Evolutionary conservation across 2,888 invertebrate genomes (phyloP).

Genomic region (Tenthredo mesomela): DNA sequence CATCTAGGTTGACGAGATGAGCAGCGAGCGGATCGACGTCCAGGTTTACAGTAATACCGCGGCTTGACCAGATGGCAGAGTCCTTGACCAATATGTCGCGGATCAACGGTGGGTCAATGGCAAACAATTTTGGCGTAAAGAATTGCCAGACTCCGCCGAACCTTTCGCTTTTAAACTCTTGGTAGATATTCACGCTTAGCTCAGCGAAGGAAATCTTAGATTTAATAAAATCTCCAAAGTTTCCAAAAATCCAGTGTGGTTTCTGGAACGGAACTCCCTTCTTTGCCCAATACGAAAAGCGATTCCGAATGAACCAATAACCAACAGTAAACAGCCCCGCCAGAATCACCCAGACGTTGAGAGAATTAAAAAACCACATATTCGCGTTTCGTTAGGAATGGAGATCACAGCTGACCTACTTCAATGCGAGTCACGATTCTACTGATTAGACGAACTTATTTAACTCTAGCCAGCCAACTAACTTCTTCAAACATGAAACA

Average conservation of each 20-base stretch:
- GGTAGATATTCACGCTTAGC: slow-evolving; percentile 76
- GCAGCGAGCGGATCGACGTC: slow-evolving; percentile 82
- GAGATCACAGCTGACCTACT: neutral
- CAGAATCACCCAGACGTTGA: neutral
- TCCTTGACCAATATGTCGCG: slow-evolving; percentile 81
- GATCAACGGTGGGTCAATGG: slow-evolving; percentile 83
- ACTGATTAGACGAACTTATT: neutral
- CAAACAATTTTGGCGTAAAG: slow-evolving; percentile 81
- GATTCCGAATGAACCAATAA: neutral
- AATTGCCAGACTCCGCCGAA: slow-evolving; percentile 83
- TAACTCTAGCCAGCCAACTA: neutral
- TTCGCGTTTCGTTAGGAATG: neutral
- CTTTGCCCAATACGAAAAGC: slow-evolving; percentile 17
- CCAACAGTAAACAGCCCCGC: neutral
- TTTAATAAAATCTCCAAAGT: slow-evolving; percentile 80
- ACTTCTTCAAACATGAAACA: neutral
- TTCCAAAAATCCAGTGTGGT: slow-evolving; percentile 79
- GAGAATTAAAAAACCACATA: slow-evolving; percentile 2
- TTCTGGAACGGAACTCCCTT: slow-evolving; percentile 13
- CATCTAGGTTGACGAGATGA: slow-evolving; percentile 81
- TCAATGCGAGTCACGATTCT: neutral
- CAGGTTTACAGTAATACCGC: slow-evolving; percentile 83
- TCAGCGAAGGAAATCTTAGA: slow-evolving; percentile 82
- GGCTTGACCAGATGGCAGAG: slow-evolving; percentile 84
- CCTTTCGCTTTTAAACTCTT: slow-evolving; percentile 61